These are phyloP conservation scores for Cephalopterus ornatus DNA, from an alignment of 2,113 vertebrate genomes.

Conservation along the genomic window DNA sequence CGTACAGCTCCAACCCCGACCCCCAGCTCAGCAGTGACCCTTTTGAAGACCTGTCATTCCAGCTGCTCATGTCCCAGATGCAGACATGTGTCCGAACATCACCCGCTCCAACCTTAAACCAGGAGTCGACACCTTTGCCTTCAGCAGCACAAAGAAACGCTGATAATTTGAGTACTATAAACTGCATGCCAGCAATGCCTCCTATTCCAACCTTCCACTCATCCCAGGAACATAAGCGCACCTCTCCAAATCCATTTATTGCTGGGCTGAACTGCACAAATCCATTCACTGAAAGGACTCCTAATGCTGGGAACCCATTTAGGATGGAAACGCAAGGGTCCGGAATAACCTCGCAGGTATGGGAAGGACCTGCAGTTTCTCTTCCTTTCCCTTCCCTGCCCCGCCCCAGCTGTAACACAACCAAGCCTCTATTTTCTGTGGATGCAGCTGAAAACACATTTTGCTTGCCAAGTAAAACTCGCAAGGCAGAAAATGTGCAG, in stretches of 20 bases:
- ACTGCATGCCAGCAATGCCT: slow-evolving; percentile 75
- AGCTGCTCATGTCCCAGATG: slow-evolving; percentile 77
- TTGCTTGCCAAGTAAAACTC: slow-evolving; percentile 37
- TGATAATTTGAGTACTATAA: slow-evolving; percentile 36
- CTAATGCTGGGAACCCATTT: slow-evolving; percentile 72
- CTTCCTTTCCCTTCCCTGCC: slow-evolving; percentile 45
- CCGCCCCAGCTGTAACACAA: not conserved
- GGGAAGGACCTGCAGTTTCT: slow-evolving; percentile 46
- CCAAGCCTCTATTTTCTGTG: slow-evolving; percentile 49
- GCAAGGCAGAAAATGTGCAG: slow-evolving; percentile 25
- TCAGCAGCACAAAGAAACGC: slow-evolving; percentile 62
- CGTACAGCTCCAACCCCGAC: slow-evolving; percentile 74
- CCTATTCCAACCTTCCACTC: slow-evolving; percentile 76
- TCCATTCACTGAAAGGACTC: slow-evolving; percentile 78
- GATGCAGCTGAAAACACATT: slow-evolving; percentile 46
- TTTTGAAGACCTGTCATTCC: slow-evolving; percentile 80
- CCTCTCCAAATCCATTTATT: slow-evolving; percentile 77
- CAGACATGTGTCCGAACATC: slow-evolving; percentile 63
- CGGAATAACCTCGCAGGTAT: slow-evolving; percentile 56
- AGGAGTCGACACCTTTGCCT: slow-evolving; percentile 70
- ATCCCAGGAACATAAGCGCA: slow-evolving; percentile 76
- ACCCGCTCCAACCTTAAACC: slow-evolving; percentile 64
- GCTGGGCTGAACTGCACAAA: slow-evolving; percentile 76
- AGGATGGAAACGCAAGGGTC: slow-evolving; percentile 29
- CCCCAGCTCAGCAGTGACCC: slow-evolving; percentile 81